Conservation (phyloP, 2,888 invertebrate genomes). For the Idaea biselata region DNA sequence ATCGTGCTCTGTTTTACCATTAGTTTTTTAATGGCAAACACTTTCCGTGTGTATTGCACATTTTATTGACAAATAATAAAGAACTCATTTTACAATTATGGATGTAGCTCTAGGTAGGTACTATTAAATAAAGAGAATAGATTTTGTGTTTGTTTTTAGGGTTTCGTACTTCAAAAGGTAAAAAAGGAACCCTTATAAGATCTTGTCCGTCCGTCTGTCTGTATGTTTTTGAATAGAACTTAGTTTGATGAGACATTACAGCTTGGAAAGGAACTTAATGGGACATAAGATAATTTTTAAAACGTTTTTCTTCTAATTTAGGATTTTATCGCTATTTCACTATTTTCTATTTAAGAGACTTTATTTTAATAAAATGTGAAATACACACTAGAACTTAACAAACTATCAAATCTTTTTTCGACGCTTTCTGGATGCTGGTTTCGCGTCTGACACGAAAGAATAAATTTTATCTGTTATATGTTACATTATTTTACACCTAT, state of each 20-base stretch:
- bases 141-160: too few relatives aligned
- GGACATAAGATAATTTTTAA: too few relatives aligned
- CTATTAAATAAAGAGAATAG: too few relatives aligned
- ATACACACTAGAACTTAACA: constrained; percentile 48
- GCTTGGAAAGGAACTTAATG: too few relatives aligned
- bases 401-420: constrained; percentile 47
- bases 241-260: too few relatives aligned
- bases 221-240: too few relatives aligned
- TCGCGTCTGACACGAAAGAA: constrained; percentile 16
- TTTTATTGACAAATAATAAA: constrained; percentile 21
- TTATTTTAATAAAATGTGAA: constrained; percentile 33
- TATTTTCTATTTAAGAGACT: neutral
- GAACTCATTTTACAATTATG: neutral
- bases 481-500: neutral
- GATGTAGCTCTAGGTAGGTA: too few relatives aligned
- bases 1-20: constrained; percentile 75
- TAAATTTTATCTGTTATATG: constrained; percentile 5
- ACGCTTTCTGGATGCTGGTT: constrained; percentile 32
- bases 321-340: too few relatives aligned
- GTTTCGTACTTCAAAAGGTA: too few relatives aligned
- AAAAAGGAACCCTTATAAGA: too few relatives aligned
- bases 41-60: constrained; percentile 46
- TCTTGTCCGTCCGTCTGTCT: too few relatives aligned
- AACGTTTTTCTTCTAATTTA: too few relatives aligned
- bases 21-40: constrained; percentile 40